These are phyloP conservation scores for Musca vetustissima DNA, from an alignment of 1,140 invertebrate species.

Conservation along the genomic window DNA sequence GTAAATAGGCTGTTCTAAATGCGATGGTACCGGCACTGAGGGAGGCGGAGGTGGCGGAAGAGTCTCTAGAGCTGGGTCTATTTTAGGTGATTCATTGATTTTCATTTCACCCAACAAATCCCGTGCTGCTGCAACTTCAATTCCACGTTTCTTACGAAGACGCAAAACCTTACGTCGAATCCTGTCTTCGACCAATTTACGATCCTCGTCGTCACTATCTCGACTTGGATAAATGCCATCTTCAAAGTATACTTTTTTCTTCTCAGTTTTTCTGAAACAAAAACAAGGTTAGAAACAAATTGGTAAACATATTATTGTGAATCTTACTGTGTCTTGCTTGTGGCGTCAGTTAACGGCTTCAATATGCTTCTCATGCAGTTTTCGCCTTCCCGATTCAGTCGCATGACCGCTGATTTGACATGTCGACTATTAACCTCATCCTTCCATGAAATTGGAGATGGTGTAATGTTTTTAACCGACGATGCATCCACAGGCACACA, in stretches of 20 bases:
- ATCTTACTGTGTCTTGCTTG: neutral
- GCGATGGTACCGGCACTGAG: slow-evolving; percentile 9
- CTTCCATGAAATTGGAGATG: slow-evolving; percentile 15
- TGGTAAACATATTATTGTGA: no score
- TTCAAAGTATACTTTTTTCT: slow-evolving; percentile 48
- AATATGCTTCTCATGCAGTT: slow-evolving; percentile 15
- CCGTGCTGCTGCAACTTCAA: neutral
- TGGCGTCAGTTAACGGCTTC: neutral
- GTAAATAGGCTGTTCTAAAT: slow-evolving; percentile 28
- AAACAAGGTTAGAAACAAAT: no score
- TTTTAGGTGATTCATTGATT: slow-evolving; percentile 16
- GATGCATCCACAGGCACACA: no score
- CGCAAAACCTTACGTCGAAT: slow-evolving; percentile 23
- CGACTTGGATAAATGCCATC: slow-evolving; percentile 45
- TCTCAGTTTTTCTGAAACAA: slow-evolving; percentile 38
- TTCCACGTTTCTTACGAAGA: slow-evolving; percentile 26
- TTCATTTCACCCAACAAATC: neutral
- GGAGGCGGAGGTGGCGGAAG: slow-evolving; percentile 30
- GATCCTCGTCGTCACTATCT: slow-evolving; percentile 49
- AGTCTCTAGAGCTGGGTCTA: slow-evolving; percentile 20
- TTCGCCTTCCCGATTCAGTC: slow-evolving; percentile 10
- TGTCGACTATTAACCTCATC: slow-evolving; percentile 26
- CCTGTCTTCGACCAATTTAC: slow-evolving; percentile 32
- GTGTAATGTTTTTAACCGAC: no score
- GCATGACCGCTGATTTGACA: slow-evolving; percentile 10